Evolutionary conservation across 2,888 invertebrate species (phyloP).

Genomic region (Tetragonisca angustula): DNA sequence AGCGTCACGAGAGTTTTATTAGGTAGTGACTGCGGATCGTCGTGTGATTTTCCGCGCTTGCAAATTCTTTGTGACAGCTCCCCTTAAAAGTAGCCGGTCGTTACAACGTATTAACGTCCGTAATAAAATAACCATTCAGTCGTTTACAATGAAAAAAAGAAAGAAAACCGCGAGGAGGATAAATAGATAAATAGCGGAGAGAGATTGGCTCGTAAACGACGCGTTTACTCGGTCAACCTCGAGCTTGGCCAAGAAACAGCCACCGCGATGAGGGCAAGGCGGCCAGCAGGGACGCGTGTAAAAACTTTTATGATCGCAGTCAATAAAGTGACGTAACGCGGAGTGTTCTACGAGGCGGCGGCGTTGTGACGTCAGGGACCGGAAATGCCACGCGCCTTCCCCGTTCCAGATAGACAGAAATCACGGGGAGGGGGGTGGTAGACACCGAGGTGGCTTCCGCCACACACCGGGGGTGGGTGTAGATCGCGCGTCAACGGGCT

Average conservation of each 20-base stretch:
- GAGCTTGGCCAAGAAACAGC: background rate
- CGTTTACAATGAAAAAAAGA: background rate
- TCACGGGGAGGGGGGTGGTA: background rate
- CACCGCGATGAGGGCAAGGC: slow-evolving; percentile 34
- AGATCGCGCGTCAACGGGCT: slow-evolving; percentile 51
- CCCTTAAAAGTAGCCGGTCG: too few relatives aligned
- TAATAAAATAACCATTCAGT: too few relatives aligned
- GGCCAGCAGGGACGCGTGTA: slow-evolving; percentile 70
- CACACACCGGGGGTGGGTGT: slow-evolving; percentile 34
- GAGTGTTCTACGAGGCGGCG: slow-evolving; percentile 75
- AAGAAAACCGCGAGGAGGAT: too few relatives aligned
- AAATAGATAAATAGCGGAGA: background rate
- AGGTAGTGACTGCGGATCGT: too few relatives aligned
- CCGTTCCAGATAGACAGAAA: slow-evolving; percentile 36
- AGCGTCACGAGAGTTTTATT: too few relatives aligned
- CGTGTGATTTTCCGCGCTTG: too few relatives aligned
- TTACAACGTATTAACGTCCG: too few relatives aligned
- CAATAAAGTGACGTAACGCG: slow-evolving; percentile 83
- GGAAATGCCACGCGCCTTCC: slow-evolving; percentile 76
- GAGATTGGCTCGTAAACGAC: slow-evolving; percentile 29
- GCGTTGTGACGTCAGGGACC: slow-evolving; percentile 78
- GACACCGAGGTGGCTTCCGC: slow-evolving; percentile 13
- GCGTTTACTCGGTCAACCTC: slow-evolving; percentile 1
- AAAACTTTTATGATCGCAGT: slow-evolving; percentile 83
- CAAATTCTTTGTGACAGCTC: too few relatives aligned